phyloP scores from a whole-genome alignment of 2,888 invertebrate genomes.

The Morpho achilles region DNA sequence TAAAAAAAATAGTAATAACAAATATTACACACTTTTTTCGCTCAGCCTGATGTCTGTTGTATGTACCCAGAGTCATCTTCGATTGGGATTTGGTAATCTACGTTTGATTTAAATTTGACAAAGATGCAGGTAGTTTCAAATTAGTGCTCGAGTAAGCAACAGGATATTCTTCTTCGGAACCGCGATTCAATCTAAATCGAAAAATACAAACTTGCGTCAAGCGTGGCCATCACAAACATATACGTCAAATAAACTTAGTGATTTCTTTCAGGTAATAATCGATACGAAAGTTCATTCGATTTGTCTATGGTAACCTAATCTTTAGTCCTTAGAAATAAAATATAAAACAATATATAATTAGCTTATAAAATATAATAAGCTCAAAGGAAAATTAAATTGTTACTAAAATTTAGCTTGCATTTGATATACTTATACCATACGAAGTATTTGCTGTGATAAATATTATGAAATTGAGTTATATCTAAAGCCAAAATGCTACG shows the following conservation, averaged over 20 bases:
- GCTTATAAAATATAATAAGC: too few relatives aligned
- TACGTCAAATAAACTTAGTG: constrained; percentile 13
- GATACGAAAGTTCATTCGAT: not conserved
- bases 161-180: constrained; percentile 27
- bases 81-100: not conserved
- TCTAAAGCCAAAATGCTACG: too few relatives aligned
- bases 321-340: too few relatives aligned
- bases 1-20: not conserved
- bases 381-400: too few relatives aligned
- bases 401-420: too few relatives aligned
- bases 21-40: constrained; percentile 57
- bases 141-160: not conserved
- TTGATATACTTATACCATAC: too few relatives aligned
- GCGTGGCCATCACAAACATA: constrained; percentile 30
- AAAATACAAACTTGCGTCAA: constrained; percentile 26
- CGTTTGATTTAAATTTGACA: constrained; percentile 1
- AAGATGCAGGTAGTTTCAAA: constrained; percentile 8
- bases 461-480: too few relatives aligned
- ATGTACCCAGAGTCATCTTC: constrained; percentile 68
- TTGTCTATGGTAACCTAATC: too few relatives aligned
- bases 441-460: too few relatives aligned
- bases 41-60: constrained; percentile 69
- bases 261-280: not conserved
- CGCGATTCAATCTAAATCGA: constrained; percentile 35
- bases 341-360: too few relatives aligned